Conservation (phyloP, 2,797 vertebrate species). For the Pantherophis alleghaniensis region DNA sequence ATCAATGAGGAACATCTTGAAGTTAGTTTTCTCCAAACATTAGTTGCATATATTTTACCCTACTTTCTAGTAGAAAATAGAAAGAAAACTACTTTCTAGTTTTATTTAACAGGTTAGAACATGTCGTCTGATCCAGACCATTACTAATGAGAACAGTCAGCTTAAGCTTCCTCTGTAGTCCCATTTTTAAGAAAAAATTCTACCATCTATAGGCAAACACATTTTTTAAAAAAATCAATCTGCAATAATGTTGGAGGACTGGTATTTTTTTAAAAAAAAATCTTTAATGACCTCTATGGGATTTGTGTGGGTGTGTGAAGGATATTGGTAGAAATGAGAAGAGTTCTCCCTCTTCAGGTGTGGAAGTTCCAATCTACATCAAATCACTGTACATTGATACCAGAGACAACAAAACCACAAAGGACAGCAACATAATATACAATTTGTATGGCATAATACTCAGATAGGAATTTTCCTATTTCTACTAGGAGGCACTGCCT, state of each 20-base stretch:
- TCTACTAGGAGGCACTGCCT: neutral
- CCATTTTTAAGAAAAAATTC: neutral
- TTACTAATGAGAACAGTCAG: neutral
- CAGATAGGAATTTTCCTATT: neutral
- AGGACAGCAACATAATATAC: neutral
- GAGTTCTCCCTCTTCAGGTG: neutral
- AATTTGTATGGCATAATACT: neutral
- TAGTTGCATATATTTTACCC: neutral
- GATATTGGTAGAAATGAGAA: neutral
- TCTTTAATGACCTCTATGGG: neutral
- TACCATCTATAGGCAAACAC: neutral
- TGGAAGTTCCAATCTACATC: neutral
- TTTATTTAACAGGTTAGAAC: neutral
- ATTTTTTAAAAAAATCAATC: neutral
- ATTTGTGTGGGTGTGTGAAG: neutral
- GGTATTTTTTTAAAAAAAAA: neutral
- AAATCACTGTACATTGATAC: neutral
- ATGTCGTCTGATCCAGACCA: neutral
- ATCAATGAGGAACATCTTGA: neutral
- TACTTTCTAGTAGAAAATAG: neutral
- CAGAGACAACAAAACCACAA: neutral
- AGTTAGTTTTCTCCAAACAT: neutral
- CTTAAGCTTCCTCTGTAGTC: neutral
- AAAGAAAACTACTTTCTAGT: neutral
- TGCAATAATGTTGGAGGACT: neutral